phyloP scores from a whole-genome alignment of 2,888 invertebrate species.

The Thera britannica region DNA sequence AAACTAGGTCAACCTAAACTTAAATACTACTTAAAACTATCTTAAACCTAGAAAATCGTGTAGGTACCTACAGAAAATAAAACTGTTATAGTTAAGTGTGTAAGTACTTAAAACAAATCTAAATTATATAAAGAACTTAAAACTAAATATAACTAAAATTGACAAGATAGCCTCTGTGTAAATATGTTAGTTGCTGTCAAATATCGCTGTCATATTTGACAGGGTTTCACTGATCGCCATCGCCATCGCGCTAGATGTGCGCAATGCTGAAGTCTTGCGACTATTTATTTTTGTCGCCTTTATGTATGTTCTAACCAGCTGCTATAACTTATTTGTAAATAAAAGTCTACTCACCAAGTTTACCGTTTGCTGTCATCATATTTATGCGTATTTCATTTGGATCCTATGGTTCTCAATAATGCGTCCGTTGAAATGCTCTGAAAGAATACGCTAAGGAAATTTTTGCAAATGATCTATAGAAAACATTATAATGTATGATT shows the following conservation, averaged over 20 bases:
- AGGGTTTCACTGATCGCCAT: too few species aligned
- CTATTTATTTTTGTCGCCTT: too few species aligned
- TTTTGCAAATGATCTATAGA: neutral
- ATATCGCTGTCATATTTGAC: too few species aligned
- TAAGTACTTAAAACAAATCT: too few species aligned
- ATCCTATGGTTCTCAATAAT: slow-evolving; percentile 34
- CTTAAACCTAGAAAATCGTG: neutral
- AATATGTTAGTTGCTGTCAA: too few species aligned
- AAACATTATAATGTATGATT: too few species aligned
- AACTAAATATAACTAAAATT: too few species aligned
- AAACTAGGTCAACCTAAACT: too few species aligned
- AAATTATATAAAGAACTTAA: neutral
- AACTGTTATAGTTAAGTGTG: neutral
- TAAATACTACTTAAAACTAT: slow-evolving; percentile 2
- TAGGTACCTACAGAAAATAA: slow-evolving; percentile 8
- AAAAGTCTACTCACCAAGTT: slow-evolving; percentile 29
- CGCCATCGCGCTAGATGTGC: too few species aligned
- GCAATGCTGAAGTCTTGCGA: too few species aligned
- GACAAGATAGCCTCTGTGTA: too few species aligned
- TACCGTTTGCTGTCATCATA: neutral
- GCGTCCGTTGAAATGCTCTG: slow-evolving; percentile 36
- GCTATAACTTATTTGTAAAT: neutral
- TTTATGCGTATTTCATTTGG: slow-evolving; percentile 31
- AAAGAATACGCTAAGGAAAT: slow-evolving; percentile 26
- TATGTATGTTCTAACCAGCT: too few species aligned